A percentile compares a stretch with the other conserved stretches of the same genome.
Evolutionary conservation across 2,797 vertebrate species (phyloP).

Genomic region (Takifugu ocellatus): DNA sequence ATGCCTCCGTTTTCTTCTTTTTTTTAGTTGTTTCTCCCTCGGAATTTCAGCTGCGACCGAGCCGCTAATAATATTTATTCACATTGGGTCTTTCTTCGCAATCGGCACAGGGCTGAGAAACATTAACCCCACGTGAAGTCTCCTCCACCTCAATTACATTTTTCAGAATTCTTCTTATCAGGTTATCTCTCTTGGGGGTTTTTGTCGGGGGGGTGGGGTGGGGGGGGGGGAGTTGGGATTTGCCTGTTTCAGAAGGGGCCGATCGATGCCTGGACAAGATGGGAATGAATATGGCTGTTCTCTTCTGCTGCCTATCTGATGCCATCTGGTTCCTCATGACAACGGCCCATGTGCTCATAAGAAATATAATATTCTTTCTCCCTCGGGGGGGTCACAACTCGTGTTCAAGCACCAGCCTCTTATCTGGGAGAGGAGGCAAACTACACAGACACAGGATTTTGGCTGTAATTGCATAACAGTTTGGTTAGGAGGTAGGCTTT

Average conservation of each 20-base stretch:
- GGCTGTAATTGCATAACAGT: no score
- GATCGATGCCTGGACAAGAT: constrained; percentile 22
- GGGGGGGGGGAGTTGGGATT: constrained; percentile 10
- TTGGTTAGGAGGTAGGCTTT: no score
- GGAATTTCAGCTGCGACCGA: constrained; percentile 32
- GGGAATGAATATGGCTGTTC: constrained; percentile 14
- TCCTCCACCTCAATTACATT: constrained; percentile 18
- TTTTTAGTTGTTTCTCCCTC: constrained; percentile 1
- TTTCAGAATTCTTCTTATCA: constrained; percentile 22
- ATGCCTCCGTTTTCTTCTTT: constrained; percentile 16
- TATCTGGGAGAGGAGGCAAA: no score
- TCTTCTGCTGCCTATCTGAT: constrained; percentile 11
- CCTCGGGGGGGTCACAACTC: background rate
- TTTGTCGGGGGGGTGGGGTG: background rate
- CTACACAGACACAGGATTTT: no score
- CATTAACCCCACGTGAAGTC: constrained; percentile 23
- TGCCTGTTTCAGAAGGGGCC: constrained; percentile 6
- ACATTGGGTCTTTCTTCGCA: constrained; percentile 41
- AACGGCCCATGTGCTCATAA: constrained; percentile 10
- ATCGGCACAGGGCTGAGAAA: constrained; percentile 30
- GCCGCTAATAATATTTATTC: constrained; percentile 31
- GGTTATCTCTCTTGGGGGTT: constrained; percentile 14
- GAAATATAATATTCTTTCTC: background rate
- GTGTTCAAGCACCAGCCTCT: background rate
- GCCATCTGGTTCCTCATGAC: constrained; percentile 19